phyloP scores from a whole-genome alignment of 2,797 vertebrate species.

The Sandelia bainsii region DNA sequence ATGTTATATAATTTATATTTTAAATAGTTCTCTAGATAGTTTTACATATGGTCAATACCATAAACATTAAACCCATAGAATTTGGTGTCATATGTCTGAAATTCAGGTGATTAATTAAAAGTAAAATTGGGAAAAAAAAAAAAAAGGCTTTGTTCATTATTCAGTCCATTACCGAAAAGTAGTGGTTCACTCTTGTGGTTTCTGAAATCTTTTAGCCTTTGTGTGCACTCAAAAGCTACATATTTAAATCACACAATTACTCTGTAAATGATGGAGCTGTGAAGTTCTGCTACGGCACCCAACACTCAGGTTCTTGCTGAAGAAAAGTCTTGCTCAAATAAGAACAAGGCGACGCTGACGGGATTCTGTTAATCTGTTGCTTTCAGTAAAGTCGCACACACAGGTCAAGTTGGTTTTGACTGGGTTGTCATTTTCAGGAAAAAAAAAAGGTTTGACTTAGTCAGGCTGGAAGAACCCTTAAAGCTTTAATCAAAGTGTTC shows the following conservation, averaged over 20 bases:
- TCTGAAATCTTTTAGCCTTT: no score
- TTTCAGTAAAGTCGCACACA: background rate
- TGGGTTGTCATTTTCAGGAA: slow-evolving; percentile 15
- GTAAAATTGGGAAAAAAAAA: no score
- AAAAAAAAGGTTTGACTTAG: slow-evolving; percentile 12
- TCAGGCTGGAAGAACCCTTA: slow-evolving; percentile 7
- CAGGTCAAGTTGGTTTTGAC: slow-evolving; percentile 32
- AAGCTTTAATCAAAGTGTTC: slow-evolving; percentile 43
- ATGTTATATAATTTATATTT: no score
- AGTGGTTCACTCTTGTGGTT: no score
- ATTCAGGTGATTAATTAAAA: no score
- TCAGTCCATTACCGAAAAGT: no score
- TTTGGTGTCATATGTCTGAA: no score
- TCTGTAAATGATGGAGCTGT: background rate
- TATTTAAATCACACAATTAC: background rate
- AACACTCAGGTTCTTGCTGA: slow-evolving; percentile 1
- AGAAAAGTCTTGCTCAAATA: slow-evolving; percentile 28
- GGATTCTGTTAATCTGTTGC: slow-evolving; percentile 2
- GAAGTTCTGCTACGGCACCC: slow-evolving; percentile 6
- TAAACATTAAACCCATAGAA: no score
- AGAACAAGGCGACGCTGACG: slow-evolving; percentile 15
- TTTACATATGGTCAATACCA: no score
- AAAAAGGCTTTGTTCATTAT: no score
- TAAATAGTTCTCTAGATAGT: no score
- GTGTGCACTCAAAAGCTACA: background rate